Evolutionary conservation across 92 coral and sea anemone genomes (phyloP).

Genomic region (Porites lobata): DNA sequence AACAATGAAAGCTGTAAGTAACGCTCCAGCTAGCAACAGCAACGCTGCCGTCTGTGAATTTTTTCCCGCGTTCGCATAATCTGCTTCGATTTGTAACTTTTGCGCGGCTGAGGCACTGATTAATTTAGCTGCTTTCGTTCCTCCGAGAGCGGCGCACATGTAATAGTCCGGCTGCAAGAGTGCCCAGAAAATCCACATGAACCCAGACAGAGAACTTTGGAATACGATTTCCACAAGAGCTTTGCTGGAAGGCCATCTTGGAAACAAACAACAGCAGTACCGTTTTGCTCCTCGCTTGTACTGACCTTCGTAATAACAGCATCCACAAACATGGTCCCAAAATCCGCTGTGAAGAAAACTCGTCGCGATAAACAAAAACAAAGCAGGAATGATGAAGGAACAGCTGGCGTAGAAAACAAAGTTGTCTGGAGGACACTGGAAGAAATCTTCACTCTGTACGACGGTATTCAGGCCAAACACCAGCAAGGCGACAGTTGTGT

Average conservation of each 20-base stretch:
- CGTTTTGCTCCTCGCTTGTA: conserved; percentile 54
- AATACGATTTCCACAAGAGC: conserved; percentile 51
- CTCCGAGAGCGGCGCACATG: conserved; percentile 75
- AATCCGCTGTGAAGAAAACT: conserved; percentile 75
- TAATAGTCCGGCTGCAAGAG: conserved; percentile 77
- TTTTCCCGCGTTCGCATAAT: conserved; percentile 70
- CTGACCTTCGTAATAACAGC: conserved; percentile 70
- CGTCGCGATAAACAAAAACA: conserved; percentile 65
- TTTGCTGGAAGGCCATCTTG: conserved; percentile 84
- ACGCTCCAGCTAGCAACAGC: conserved; percentile 61
- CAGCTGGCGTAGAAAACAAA: conserved; percentile 66
- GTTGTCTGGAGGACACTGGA: conserved; percentile 74
- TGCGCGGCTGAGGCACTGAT: conserved; percentile 61
- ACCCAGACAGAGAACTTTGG: conserved; percentile 63
- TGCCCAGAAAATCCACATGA: conserved; percentile 87
- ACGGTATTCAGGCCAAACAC: conserved; percentile 81
- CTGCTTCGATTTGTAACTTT: conserved; percentile 58
- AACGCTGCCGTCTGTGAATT: conserved; percentile 77
- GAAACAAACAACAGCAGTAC: conserved; percentile 70
- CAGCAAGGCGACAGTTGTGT: conserved; percentile 64
- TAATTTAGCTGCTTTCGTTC: conserved; percentile 63
- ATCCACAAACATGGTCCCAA: conserved; percentile 72
- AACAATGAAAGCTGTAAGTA: conserved; percentile 56
- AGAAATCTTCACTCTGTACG: conserved; percentile 73
- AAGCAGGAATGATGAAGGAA: conserved; percentile 75